These are phyloP conservation scores for Lepidostoma basale DNA, from an alignment of 1,140 invertebrate species.

Conservation along the genomic window DNA sequence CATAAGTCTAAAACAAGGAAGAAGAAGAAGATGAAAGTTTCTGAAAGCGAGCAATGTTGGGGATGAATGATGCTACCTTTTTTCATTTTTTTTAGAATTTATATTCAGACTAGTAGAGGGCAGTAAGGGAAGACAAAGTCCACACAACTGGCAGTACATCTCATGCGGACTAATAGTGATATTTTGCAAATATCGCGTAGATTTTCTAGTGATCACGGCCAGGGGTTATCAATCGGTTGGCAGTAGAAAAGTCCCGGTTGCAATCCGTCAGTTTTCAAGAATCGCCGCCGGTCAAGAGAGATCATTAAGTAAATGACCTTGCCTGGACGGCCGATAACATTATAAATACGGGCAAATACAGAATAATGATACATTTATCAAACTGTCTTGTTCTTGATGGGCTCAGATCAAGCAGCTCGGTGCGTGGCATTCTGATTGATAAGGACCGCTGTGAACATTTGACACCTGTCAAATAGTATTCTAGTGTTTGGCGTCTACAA, in stretches of 20 bases:
- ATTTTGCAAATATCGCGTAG: not conserved
- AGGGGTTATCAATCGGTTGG: conserved; percentile 17
- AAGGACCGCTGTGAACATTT: no score
- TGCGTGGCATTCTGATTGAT: no score
- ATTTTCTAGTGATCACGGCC: not conserved
- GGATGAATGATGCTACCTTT: no score
- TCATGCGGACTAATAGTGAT: not conserved
- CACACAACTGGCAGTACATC: no score
- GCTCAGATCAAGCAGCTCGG: not conserved
- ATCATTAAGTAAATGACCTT: conserved; percentile 29
- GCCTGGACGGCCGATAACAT: conserved; percentile 18
- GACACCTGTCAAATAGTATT: no score
- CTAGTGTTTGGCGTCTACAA: no score
- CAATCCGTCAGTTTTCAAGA: not conserved
- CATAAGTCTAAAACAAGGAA: no score
- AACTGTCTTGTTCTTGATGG: not conserved
- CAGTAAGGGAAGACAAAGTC: no score
- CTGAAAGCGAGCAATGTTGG: no score
- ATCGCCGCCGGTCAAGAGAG: conserved; percentile 5
- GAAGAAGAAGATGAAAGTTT: no score
- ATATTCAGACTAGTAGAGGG: no score
- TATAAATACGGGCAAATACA: conserved; percentile 25
- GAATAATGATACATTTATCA: conserved; percentile 23
- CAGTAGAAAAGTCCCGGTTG: not conserved
- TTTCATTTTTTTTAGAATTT: no score